These are phyloP conservation scores for Melospiza melodia DNA, from an alignment of 2,113 vertebrate species.

Conservation along the genomic window DNA sequence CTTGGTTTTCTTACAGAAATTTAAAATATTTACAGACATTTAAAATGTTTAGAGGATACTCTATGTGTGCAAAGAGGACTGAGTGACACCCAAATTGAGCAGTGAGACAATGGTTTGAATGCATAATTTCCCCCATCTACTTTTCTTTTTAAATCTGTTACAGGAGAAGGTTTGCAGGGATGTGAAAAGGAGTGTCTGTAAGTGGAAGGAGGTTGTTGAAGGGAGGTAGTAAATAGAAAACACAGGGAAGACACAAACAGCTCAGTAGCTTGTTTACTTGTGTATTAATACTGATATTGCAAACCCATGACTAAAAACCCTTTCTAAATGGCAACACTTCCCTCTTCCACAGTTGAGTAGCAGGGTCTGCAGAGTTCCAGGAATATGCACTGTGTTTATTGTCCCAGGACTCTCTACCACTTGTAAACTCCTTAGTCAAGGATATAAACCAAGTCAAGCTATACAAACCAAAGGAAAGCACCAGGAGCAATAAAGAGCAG, in stretches of 20 bases:
- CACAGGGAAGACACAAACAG: not conserved
- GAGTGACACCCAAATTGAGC: not conserved
- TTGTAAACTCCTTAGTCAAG: not conserved
- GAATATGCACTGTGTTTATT: not conserved
- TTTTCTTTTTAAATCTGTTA: not conserved
- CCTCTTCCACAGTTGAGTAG: not conserved
- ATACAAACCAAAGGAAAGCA: not conserved
- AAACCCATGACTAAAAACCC: not conserved
- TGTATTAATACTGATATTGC: not conserved
- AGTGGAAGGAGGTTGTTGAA: not conserved
- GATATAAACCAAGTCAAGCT: not conserved
- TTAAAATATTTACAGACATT: not conserved
- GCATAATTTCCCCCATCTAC: not conserved
- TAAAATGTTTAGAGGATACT: not conserved
- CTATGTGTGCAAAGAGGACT: not conserved
- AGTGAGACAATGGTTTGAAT: not conserved
- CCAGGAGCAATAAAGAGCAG: not conserved
- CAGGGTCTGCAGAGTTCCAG: not conserved
- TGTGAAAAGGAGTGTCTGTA: not conserved
- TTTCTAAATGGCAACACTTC: not conserved
- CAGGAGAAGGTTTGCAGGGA: not conserved
- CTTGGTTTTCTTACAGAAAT: not conserved
- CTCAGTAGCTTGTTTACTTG: not conserved
- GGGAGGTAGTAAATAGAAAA: not conserved
- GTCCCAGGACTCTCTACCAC: not conserved